Evolutionary conservation across 2,113 vertebrate species (phyloP).

Genomic region (Laticauda laticaudata): DNA sequence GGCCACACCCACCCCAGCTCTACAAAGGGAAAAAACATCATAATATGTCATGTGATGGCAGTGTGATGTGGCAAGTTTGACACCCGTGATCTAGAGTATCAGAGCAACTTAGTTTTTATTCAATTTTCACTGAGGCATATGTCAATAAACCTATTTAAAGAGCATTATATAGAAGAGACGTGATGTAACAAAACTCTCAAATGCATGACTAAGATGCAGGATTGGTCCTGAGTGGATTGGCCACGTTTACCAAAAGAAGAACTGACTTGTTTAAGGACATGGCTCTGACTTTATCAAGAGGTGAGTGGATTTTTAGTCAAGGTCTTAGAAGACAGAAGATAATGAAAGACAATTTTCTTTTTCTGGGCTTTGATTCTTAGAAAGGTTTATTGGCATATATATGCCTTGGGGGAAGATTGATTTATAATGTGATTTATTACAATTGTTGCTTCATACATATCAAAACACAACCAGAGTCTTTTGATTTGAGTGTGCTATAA

Average conservation of each 20-base stretch:
- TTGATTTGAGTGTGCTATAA: background rate
- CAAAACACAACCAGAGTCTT: background rate
- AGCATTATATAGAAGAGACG: background rate
- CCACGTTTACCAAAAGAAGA: background rate
- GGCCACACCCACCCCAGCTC: no score
- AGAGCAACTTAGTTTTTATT: background rate
- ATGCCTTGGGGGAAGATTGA: background rate
- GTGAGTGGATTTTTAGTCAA: background rate
- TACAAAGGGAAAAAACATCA: fast-evolving
- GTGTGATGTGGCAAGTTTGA: no score
- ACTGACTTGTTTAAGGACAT: background rate
- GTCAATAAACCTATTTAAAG: background rate
- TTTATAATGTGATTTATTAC: background rate
- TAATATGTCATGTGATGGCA: no score
- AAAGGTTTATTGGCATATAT: background rate
- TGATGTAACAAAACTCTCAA: background rate
- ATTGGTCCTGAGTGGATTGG: background rate
- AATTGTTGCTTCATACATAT: background rate
- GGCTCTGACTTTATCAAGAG: background rate
- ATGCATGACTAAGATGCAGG: background rate
- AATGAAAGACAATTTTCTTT: background rate
- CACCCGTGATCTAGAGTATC: background rate
- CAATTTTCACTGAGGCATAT: background rate
- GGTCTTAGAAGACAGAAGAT: background rate
- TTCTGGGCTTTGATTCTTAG: background rate